These are phyloP conservation scores for Pteronotus mesoamericanus DNA, from an alignment of 2,797 vertebrate species.

Conservation along the genomic window DNA sequence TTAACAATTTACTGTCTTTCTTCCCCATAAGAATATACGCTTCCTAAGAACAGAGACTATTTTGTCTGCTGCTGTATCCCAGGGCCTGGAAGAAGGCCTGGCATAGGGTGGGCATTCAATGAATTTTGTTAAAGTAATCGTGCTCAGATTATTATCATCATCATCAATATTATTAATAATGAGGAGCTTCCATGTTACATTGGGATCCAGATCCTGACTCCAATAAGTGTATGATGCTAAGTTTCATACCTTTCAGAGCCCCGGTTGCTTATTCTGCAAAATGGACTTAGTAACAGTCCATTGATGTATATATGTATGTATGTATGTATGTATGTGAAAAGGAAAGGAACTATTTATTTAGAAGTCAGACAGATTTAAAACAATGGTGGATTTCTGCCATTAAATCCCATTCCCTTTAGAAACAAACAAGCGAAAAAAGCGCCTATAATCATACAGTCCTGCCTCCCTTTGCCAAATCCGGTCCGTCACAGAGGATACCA, in stretches of 20 bases:
- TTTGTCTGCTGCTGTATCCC: not conserved
- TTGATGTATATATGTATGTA: too few relatives aligned
- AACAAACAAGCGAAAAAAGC: too few relatives aligned
- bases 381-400: too few relatives aligned
- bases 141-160: not conserved
- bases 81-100: not conserved
- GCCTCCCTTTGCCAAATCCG: too few relatives aligned
- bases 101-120: not conserved
- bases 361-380: too few relatives aligned
- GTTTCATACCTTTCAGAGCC: not conserved
- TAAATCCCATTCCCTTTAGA: too few relatives aligned
- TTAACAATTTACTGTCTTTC: not conserved
- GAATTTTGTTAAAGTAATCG: not conserved
- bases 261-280: not conserved
- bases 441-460: too few relatives aligned
- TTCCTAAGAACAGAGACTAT: not conserved
- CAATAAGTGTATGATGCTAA: not conserved
- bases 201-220: not conserved
- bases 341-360: too few relatives aligned
- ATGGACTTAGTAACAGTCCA: not conserved
- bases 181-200: not conserved
- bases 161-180: not conserved
- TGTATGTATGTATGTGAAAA: too few relatives aligned
- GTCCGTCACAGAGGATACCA: too few relatives aligned
- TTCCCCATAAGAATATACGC: not conserved